Conservation (phyloP, 2,888 invertebrate genomes). For the Limnephilus lunatus region DNA sequence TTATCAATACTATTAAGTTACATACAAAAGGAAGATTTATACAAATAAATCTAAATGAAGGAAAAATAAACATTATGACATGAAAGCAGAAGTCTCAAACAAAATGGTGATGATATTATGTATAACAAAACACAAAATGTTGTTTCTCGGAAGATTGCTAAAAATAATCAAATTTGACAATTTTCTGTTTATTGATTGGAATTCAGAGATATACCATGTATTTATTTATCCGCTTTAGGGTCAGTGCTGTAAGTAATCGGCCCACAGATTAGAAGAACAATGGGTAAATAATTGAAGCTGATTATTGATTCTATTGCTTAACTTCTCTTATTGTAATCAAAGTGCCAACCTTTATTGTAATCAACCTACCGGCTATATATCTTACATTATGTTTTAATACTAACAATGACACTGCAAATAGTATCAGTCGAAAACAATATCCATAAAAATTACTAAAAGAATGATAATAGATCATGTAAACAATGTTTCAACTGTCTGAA, state of each 20-base stretch:
- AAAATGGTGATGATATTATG: background rate
- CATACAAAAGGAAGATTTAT: background rate
- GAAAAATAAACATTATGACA: background rate
- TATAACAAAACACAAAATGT: background rate
- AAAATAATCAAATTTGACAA: background rate
- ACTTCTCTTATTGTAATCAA: background rate
- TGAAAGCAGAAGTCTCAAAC: background rate
- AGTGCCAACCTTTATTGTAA: constrained; percentile 14
- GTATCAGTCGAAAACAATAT: background rate
- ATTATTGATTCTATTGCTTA: constrained; percentile 4
- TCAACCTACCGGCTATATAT: background rate
- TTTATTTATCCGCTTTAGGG: background rate
- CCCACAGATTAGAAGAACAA: background rate
- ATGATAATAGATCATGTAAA: background rate
- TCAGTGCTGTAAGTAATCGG: background rate
- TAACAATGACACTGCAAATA: background rate
- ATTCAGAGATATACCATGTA: background rate
- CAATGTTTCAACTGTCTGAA: constrained; percentile 31
- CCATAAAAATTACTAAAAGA: background rate
- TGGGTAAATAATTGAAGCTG: background rate
- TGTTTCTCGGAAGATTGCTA: background rate
- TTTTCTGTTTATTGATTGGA: background rate
- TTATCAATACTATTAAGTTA: background rate
- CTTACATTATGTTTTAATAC: background rate
- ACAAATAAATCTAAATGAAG: background rate